Evolutionary conservation across 92 coral and sea anemone genomes (phyloP).

Genomic region (Desmophyllum pertusum): DNA sequence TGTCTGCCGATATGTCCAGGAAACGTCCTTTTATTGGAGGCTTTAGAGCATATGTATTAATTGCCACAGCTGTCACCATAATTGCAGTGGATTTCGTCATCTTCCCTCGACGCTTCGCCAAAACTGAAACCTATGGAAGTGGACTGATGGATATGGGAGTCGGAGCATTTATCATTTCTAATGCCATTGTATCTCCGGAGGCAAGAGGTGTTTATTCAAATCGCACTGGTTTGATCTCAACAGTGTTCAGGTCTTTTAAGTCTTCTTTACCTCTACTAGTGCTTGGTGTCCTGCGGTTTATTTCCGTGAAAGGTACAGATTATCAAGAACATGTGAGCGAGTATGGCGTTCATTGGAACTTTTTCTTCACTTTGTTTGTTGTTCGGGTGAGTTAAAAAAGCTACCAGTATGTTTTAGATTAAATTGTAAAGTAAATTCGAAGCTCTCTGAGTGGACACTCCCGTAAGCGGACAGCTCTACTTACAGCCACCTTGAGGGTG

Average conservation of each 20-base stretch:
- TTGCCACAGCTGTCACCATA: slow-evolving; percentile 89
- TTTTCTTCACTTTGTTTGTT: slow-evolving; percentile 86
- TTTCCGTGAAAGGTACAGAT: slow-evolving; percentile 89
- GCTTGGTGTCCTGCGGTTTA: slow-evolving; percentile 73
- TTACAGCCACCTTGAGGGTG: too few relatives aligned
- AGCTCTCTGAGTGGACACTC: too few relatives aligned
- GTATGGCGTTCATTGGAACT: slow-evolving; percentile 98
- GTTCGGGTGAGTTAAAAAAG: slow-evolving; percentile 78
- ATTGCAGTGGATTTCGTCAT: slow-evolving; percentile 92
- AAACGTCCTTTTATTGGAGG: slow-evolving; percentile 79
- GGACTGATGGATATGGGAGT: slow-evolving; percentile 98
- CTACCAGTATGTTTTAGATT: too few relatives aligned
- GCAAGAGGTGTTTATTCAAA: slow-evolving; percentile 61
- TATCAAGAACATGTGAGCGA: slow-evolving; percentile 96
- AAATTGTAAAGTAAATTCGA: too few relatives aligned
- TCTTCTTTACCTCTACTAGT: slow-evolving; percentile 82
- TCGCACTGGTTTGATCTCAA: slow-evolving; percentile 14
- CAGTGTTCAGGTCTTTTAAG: slow-evolving; percentile 57
- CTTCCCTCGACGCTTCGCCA: slow-evolving; percentile 92
- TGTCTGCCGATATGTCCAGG: slow-evolving; percentile 31
- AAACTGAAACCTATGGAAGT: slow-evolving; percentile 94
- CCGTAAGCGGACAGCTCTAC: too few relatives aligned
- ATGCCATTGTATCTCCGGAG: slow-evolving; percentile 91
- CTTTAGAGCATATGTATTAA: slow-evolving; percentile 86
- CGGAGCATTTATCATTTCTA: slow-evolving; percentile 91